These are phyloP conservation scores for Chelonoidis abingdonii DNA, from an alignment of 2,113 vertebrate genomes.

Conservation along the genomic window DNA sequence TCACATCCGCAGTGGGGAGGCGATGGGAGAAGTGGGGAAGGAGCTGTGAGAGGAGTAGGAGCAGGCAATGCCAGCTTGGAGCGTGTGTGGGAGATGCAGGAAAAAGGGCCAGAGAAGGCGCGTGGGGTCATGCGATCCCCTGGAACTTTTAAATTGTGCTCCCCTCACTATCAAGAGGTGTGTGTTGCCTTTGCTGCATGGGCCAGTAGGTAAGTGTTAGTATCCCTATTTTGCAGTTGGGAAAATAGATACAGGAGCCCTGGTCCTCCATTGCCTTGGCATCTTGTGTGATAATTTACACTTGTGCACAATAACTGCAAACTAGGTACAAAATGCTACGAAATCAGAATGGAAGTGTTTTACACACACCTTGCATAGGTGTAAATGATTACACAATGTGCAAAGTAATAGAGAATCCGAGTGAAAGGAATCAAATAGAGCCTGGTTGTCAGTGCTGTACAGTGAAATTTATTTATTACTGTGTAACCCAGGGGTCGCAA, in stretches of 20 bases:
- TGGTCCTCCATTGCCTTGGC: neutral
- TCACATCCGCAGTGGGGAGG: too few species aligned
- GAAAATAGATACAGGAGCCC: neutral
- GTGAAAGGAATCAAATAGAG: neutral
- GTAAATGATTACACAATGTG: neutral
- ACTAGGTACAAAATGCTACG: neutral
- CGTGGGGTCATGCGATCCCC: too few species aligned
- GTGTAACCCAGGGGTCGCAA: neutral
- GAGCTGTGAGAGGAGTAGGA: too few species aligned
- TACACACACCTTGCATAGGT: neutral
- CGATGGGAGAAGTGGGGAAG: too few species aligned
- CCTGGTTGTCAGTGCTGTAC: fast-evolving
- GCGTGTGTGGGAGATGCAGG: too few species aligned
- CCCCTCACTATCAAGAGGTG: too few species aligned
- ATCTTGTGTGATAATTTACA: neutral
- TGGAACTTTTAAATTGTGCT: too few species aligned
- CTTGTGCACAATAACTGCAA: neutral
- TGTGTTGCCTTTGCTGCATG: too few species aligned
- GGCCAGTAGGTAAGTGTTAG: too few species aligned
- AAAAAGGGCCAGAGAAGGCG: too few species aligned
- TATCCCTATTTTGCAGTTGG: too few species aligned
- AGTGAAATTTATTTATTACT: neutral
- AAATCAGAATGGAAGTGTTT: neutral
- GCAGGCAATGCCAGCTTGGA: too few species aligned
- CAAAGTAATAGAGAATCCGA: neutral